Evolutionary conservation across 2,888 invertebrate species (phyloP).

Genomic region (Archips xylosteana): DNA sequence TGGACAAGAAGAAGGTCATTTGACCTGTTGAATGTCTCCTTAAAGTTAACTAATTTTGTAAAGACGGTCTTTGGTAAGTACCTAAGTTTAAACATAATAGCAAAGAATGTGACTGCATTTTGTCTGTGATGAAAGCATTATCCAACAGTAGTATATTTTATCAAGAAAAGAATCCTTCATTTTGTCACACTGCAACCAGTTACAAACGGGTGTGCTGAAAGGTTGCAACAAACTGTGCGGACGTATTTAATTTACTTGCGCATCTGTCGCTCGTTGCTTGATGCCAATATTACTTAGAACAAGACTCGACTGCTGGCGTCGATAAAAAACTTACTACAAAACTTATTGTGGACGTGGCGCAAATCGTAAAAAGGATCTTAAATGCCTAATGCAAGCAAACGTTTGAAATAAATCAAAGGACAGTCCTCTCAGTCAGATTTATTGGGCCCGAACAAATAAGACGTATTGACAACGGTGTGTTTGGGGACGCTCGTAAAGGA

Average conservation of each 20-base stretch:
- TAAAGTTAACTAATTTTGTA: too few relatives aligned
- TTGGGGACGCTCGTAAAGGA: slow-evolving; percentile 47
- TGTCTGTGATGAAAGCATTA: too few relatives aligned
- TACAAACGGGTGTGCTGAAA: neutral
- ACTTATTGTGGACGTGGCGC: slow-evolving; percentile 8
- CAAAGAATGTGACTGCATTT: too few relatives aligned
- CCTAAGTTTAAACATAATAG: too few relatives aligned
- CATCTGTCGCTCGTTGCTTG: neutral
- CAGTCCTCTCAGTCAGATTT: slow-evolving; percentile 52
- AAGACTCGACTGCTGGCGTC: neutral
- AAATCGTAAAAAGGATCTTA: slow-evolving; percentile 18
- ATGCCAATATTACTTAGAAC: neutral
- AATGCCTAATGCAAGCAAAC: slow-evolving; percentile 20
- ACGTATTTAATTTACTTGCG: neutral
- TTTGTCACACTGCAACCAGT: neutral
- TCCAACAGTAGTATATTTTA: neutral
- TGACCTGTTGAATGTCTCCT: too few relatives aligned
- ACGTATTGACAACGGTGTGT: slow-evolving; percentile 64
- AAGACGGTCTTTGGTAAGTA: too few relatives aligned
- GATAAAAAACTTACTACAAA: neutral
- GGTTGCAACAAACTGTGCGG: neutral
- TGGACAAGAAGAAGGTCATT: too few relatives aligned
- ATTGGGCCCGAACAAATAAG: slow-evolving; percentile 72
- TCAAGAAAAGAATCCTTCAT: neutral
- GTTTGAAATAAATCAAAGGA: slow-evolving; percentile 34